Conservation (phyloP, 2,113 vertebrate species). For the Astur gentilis region DNA sequence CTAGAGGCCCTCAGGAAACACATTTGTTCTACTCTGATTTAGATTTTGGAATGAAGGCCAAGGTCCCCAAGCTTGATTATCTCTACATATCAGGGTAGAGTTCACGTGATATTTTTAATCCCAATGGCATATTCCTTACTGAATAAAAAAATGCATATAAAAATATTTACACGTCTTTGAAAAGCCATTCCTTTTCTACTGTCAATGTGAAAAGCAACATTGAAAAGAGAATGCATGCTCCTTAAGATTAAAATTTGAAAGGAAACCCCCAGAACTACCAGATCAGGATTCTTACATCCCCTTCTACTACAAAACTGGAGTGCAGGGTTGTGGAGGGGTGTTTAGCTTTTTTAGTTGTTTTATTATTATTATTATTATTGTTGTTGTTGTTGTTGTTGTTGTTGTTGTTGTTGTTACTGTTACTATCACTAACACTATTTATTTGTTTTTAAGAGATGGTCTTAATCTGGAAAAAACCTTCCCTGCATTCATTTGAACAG, state of each 20-base stretch:
- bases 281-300: neutral
- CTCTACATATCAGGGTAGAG: neutral
- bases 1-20: neutral
- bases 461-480: neutral
- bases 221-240: neutral
- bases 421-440: neutral
- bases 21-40: neutral
- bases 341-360: neutral
- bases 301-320: neutral
- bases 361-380: neutral
- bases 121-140: neutral
- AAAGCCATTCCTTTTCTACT: neutral
- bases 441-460: neutral
- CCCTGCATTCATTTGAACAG: neutral
- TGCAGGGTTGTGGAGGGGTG: neutral
- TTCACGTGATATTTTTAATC: neutral
- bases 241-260: neutral
- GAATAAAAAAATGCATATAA: neutral
- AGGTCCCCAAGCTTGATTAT: neutral
- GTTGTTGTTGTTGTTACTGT: neutral
- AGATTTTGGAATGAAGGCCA: neutral
- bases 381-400: neutral
- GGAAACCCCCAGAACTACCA: neutral
- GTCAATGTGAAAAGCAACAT: neutral
- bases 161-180: neutral